Evolutionary conservation across 2,888 invertebrate species (phyloP), one percentile per base, ranked within the genome.

Genomic region (Mimas tiliae): DNA sequence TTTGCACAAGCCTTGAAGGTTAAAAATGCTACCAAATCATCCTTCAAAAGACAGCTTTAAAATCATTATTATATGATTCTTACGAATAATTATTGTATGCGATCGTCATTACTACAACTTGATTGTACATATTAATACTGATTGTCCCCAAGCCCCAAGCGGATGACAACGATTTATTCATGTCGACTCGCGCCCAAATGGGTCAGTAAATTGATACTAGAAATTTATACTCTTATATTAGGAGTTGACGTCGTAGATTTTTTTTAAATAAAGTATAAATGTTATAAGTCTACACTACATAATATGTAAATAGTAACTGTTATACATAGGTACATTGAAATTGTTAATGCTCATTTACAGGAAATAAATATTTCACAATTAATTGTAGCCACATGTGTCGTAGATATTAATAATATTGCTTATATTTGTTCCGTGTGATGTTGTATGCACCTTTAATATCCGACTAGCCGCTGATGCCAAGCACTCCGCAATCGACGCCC

Each of bases 401-500:
- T 50, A n/a, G 1, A 2, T 19, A n/a, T n/a, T n/a, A n/a, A n/a
- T n/a, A n/a, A n/a, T n/a, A 6, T 19, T 50, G 50, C 50, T n/a
- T 19, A 2, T 42, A 1, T 48, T 48, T 55, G 7, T 53, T 12
- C 7, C 48, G 0, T 58, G 58, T 58, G 42, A 58, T 42, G 58
- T 21, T 58, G 19, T 19, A 38, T 19, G 58, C 42, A 58, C 58
- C 12, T 42, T 58, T 42, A 38, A 19, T 58, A 38, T 58, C 58
- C 12, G 33, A n/a, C 47, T 77, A 94, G 94, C 92, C 11, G 79
- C 84, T 48, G 85, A 89, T 67, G 89, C 91, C 14, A 94, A 88
- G 78, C 85, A 94, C 69, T 88, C 93, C 0, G 94, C 94, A 52
- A 91, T 94, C 71, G 94, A 94, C 69, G 92, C 94, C 11, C 78